Evolutionary conservation across 2,888 invertebrate genomes (phyloP), one percentile per base, ranked within the genome.

Genomic region (Agrotis segetum): DNA sequence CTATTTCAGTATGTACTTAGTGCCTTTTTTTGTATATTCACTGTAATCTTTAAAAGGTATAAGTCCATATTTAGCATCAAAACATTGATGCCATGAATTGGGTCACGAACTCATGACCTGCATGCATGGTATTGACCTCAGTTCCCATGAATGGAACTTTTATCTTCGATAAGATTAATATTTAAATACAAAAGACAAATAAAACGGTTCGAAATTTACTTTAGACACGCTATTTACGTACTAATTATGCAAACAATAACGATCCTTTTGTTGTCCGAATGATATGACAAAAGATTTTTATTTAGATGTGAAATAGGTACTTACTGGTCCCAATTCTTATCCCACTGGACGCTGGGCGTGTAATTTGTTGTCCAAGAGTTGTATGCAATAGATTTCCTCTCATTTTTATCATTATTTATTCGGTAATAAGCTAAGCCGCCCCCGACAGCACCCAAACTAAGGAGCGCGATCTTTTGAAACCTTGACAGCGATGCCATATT

Each of bases 301-400:
- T 13, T 24, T 34, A 19, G 7, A 17, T 7, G 4, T 29, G 5
- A 19, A 6, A 0, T 40, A 60, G 1, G 34, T 81, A 95, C 97
- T 97, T 96, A 98, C 98, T 97, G 97, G 92, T 99, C 99, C 99
- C 99, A 99, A 93, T 99, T 98, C 67, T 95, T 96, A 86, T 99
- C 98, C 99, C 99, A 99, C 88, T 97, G 97, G 0, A 97, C 96
- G 69, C 97, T 96, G 0, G 98, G 97, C 1, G 94, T 94, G 82
- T 96, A 97, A 92, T 97, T 97, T 9, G 97, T 97, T 0, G 98
- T 98, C 98, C 98, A 98, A 0, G 98, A 97, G 84, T 97, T 97
- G 53, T 96, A 92, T 0, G 97, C 97, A 60, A 89, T 91, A 62
- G 93, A 93, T 81, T 96, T 96, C 65, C 93, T 94, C 58, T 93